Base-by-base conservation (phyloP, 2,797 vertebrate species). In the Xenopus petersii region DNA sequence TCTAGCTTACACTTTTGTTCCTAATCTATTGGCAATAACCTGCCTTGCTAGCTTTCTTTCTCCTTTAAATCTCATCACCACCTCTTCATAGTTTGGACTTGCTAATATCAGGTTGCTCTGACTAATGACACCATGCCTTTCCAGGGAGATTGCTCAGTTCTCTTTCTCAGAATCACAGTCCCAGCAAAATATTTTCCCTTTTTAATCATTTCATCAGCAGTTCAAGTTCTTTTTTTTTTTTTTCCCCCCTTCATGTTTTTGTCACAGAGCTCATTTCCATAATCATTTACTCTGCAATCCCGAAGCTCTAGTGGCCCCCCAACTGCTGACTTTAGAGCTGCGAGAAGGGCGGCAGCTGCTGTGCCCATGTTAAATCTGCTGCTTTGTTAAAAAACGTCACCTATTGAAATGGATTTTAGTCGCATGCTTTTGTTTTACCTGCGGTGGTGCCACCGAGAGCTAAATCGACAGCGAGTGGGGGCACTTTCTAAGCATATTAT, bases 391-490 rank as follows among this genome's bases (percentile, higher is more conserved):
- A 21, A 79, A 60, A 66, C 69, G 61, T 74, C 66, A 79, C 24
- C 60, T 17, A 10, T 64, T 55, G 48, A 70, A 70, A 73, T 24
- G 81, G 86, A 77, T 80, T 81, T 59, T 75, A 73, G 70, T 62
- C 61, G 81, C 79, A 73, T 81, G 70, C 75, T 82, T 36, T 80
- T 46, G 70, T 84, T 85, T 80, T 80, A 64, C 81, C 81, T 69
- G 33, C 64, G 12, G 55, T 13, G 79, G 72, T 75, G 83, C 64
- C 85, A 58, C 75, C 73, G 24, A 63, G 71, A 81, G 68, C 70
- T 79, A 82, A 82, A 73, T 78, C 61, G 80, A 80, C 9, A 5
- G 84, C 82, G 75, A 81, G 75, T 81, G 61, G 33, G 30, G 59
- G 17, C 30, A n/a, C 15, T 21, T 17, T 59, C 10, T 42, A 12